Base-by-base conservation (phyloP, 2,113 vertebrate species). In the Piaya cayana region DNA sequence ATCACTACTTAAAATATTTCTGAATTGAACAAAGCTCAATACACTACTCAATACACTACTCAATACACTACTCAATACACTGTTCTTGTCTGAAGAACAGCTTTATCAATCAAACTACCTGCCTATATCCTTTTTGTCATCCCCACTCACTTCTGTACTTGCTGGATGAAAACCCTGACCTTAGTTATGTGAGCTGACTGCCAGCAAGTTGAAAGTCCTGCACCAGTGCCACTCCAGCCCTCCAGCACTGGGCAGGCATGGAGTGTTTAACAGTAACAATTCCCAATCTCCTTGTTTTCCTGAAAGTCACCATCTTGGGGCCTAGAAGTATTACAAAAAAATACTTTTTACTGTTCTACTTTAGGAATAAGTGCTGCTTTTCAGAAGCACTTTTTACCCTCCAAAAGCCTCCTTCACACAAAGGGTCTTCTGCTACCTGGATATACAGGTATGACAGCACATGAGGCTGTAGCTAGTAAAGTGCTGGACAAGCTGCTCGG, bases 361-460 rank as follows among this genome's bases (percentile, higher is more conserved):
- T 75, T 45, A 43, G 71, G 42, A 32, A 14, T 25, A 82, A 59
- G 8, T n/a, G 12, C 15, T 67, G 21, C 56, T 92, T 85, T 82
- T n/a, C 43, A 82, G 70, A 32, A 82, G 56, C 10, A 27, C 16
- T 43, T 22, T 53, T 69, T 56, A 5, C 12, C 12, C 27, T 21
- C 8, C 29, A n/a, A 62, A 50, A 20, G 29, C 58, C 22, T 76
- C 50, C 58, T 56, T 78, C 26, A 34, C 15, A 30, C 8, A 8
- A 32, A 36, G 7, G 25, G 30, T 16, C 36, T 69, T 50, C 34
- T 82, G 60, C 36, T 53, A 12, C 3, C 0, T 21, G 58, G n/a
- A 14, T 0, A 0, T 19, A 67, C 8, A 68, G 29, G 36, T 64
- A 55, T 0, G 0, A 37, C 37, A 82, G n/a, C 3, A 2, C 32